These are phyloP conservation scores for Excalfactoria chinensis DNA, from an alignment of 2,113 vertebrate species.

Conservation along the genomic window DNA sequence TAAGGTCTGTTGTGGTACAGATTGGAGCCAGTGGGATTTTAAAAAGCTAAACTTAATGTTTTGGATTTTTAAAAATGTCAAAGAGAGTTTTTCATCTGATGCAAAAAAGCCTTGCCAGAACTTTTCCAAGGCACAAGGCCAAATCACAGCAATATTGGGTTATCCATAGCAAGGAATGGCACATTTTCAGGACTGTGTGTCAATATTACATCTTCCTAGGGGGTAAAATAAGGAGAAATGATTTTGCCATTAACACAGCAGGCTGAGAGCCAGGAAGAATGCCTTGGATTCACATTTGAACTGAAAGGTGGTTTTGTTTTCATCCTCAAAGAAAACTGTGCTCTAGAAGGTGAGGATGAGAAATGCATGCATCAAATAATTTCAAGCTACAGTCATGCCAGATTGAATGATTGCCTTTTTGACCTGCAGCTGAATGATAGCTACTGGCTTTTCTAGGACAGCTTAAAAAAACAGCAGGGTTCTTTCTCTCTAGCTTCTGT, in stretches of 20 bases:
- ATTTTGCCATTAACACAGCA: background rate
- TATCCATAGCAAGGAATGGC: background rate
- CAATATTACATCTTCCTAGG: background rate
- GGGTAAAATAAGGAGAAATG: background rate
- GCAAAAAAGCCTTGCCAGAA: background rate
- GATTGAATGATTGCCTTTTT: background rate
- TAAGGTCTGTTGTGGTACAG: background rate
- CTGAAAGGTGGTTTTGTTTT: background rate
- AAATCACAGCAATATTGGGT: background rate
- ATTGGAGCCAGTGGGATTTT: background rate
- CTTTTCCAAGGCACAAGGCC: background rate
- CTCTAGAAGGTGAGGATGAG: background rate
- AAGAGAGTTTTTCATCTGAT: background rate
- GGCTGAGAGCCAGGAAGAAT: background rate
- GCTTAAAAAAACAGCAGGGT: background rate
- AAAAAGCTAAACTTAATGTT: background rate
- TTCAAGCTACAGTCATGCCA: background rate
- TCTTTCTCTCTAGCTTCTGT: background rate
- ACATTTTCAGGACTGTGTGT: accelerated
- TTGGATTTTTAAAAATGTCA: background rate
- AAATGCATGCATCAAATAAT: background rate
- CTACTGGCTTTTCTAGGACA: background rate
- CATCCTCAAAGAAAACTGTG: background rate
- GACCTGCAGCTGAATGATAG: background rate
- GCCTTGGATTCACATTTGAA: background rate